Base-by-base conservation (phyloP, 2,113 vertebrate species). In the Donacobius atricapilla region DNA sequence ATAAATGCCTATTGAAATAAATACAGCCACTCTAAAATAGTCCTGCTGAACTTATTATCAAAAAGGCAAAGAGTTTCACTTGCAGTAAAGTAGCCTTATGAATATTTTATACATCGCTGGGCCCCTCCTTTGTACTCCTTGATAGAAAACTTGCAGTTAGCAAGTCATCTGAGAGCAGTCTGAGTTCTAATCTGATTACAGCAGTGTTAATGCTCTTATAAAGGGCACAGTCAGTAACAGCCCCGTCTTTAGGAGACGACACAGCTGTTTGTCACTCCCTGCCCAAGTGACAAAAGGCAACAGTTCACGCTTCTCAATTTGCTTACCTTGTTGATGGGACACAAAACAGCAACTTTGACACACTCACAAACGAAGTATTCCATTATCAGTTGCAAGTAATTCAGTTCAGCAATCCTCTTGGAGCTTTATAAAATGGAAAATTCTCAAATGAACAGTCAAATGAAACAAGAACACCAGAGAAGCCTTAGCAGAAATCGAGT, bases 271-370 rank as follows among this genome's bases (percentile, higher is more conserved):
- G 56, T 28, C 2, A 0, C 10, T 63, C 35, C 44, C 61, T 57
- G 45, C 12, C 17, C 16, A 16, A 2, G 12, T 9, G 11, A 47
- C 58, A 56, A 50, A 69, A 70, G 27, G 4, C 6, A 47, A 10
- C 17, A 28, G 13, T 42, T 87, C 42, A 30, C 3, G 5, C 39
- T 25, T 65, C 80, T 61, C 53, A 53, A 10, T 33, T 45, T 61
- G 15, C 9, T 77, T 56, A 56, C 63, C 56, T 14, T 1, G 0
- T n/a, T 0, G 0, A 53, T 12, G 5, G n/a, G 39, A 54, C 8
- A 28, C 50, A 61, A 56, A 88, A 6, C 16, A 65, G 31, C 14
- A 73, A 40, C 12, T 78, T 23, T 40, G 16, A n/a, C 45, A 28
- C 13, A 24, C 9, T 39, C 2, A 0, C n/a, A 57, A 60, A 44